These are phyloP conservation scores for Hybos culiciformis DNA, from an alignment of 2,888 invertebrate genomes.

Conservation along the genomic window DNA sequence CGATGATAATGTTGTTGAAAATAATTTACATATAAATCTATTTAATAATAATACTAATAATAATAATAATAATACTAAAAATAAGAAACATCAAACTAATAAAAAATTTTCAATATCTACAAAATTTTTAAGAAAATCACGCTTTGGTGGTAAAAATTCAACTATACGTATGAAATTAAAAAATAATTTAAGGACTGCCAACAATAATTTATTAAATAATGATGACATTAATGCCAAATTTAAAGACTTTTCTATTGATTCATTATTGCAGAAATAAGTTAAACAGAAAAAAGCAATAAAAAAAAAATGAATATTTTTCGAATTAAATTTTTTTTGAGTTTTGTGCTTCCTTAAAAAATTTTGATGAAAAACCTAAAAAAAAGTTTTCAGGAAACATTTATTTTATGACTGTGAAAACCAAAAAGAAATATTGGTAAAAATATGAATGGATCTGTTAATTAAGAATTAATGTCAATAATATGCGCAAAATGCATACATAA, in stretches of 20 bases:
- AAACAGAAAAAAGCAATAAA: too few relatives aligned
- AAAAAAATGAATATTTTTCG: too few relatives aligned
- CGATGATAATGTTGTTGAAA: slow-evolving; percentile 11
- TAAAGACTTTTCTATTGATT: slow-evolving; percentile 36
- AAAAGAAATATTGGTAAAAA: too few relatives aligned
- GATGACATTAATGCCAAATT: slow-evolving; percentile 36
- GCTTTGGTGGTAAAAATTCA: slow-evolving; percentile 9
- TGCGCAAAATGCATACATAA: too few relatives aligned
- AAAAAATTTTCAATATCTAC: slow-evolving; percentile 31
- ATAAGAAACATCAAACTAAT: slow-evolving; percentile 13
- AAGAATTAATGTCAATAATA: too few relatives aligned
- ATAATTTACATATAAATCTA: slow-evolving; percentile 5
- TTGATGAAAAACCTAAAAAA: too few relatives aligned
- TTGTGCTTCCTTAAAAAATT: too few relatives aligned
- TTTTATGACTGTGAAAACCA: too few relatives aligned
- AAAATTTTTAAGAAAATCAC: slow-evolving; percentile 30
- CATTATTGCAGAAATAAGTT: too few relatives aligned
- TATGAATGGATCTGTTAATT: too few relatives aligned
- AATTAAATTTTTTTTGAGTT: too few relatives aligned
- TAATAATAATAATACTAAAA: background rate
- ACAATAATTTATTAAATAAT: slow-evolving; percentile 12
- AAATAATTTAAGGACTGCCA: slow-evolving; percentile 18
- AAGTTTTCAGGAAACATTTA: too few relatives aligned
- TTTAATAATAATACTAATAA: slow-evolving; percentile 8
- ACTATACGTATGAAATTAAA: slow-evolving; percentile 14